Percentiles rank a stretch among this genome's conserved stretches.
These are phyloP conservation scores for Corythornis cristatus DNA, from an alignment of 2,113 vertebrate species.

Conservation along the genomic window DNA sequence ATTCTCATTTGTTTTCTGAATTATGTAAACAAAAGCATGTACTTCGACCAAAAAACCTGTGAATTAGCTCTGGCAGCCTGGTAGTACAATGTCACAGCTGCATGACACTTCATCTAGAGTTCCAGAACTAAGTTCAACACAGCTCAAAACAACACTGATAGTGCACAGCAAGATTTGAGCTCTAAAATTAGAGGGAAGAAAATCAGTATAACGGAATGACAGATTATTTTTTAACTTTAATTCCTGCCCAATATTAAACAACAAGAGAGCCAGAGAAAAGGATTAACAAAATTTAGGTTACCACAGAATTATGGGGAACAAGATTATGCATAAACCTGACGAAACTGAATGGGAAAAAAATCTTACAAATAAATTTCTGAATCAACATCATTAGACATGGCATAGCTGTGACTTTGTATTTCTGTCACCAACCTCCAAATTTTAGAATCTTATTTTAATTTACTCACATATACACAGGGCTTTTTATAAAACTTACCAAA, in stretches of 20 bases:
- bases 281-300: conserved; percentile 24
- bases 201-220: not conserved
- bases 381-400: not conserved
- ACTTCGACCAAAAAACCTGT: not conserved
- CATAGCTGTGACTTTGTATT: not conserved
- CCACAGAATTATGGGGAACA: conserved; percentile 3
- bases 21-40: not conserved
- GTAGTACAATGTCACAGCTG: not conserved
- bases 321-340: conserved; percentile 1
- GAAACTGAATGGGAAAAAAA: not conserved
- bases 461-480: not conserved
- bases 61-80: not conserved
- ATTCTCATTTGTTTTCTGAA: not conserved
- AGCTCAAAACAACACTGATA: not conserved
- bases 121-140: not conserved
- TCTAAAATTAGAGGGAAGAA: not conserved
- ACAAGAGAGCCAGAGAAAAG: not conserved
- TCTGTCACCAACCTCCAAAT: not conserved
- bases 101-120: not conserved
- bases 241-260: not conserved
- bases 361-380: not conserved
- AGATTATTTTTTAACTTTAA: not conserved
- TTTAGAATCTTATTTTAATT: not conserved
- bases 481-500: not conserved
- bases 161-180: not conserved